These are phyloP conservation scores for Epizoanthus rinbou DNA, from an alignment of 92 coral and sea anemone species.

Conservation along the genomic window DNA sequence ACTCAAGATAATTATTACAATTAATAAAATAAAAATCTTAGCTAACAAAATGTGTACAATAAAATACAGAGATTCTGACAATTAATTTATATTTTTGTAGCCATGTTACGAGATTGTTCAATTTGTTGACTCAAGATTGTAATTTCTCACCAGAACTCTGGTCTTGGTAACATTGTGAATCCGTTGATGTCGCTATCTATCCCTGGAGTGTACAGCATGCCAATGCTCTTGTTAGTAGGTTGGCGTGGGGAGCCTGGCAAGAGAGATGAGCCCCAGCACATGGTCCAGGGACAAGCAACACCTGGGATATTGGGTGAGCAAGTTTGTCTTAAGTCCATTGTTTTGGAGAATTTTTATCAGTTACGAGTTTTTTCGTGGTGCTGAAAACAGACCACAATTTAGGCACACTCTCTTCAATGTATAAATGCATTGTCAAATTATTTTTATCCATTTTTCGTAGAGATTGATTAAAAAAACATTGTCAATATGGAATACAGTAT, in stretches of 20 bases:
- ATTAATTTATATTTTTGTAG: no score
- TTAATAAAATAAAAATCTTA: no score
- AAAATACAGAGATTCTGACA: no score
- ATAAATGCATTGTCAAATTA: no score
- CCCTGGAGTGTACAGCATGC: conserved; percentile 95
- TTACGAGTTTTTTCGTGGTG: neutral
- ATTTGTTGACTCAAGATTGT: neutral
- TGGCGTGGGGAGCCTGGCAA: conserved; percentile 99
- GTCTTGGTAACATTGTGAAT: conserved; percentile 93
- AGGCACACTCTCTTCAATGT: neutral
- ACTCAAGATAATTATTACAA: no score
- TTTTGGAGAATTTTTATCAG: neutral
- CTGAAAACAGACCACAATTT: neutral
- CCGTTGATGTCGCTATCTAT: conserved; percentile 96
- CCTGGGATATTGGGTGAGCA: conserved; percentile 93
- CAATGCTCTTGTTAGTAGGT: conserved; percentile 95
- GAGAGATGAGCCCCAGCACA: conserved; percentile 96
- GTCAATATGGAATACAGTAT: no score
- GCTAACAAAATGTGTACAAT: no score
- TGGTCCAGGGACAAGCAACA: conserved; percentile 98
- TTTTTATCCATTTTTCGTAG: no score
- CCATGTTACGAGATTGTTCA: no score
- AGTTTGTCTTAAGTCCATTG: neutral
- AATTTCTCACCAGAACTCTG: conserved; percentile 77
- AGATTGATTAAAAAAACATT: no score